phyloP scores from a whole-genome alignment of 1,140 invertebrate species.

The Heterodera schachtii region DNA sequence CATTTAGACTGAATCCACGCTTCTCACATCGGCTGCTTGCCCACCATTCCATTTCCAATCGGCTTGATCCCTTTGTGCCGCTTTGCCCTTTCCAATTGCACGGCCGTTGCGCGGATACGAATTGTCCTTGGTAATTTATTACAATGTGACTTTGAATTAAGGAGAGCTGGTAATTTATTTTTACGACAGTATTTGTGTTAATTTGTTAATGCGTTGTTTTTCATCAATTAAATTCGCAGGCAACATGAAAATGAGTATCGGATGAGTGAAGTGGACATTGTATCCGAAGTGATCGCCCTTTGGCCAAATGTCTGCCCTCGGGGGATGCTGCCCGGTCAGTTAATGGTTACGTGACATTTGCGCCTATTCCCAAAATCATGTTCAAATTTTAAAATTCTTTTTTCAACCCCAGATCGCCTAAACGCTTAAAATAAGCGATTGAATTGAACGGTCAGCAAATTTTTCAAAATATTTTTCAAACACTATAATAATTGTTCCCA shows the following conservation, averaged over 20 bases:
- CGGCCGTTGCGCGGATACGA: conserved; percentile 6
- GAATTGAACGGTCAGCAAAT: too few species aligned
- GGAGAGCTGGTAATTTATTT: too few species aligned
- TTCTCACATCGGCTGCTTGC: neutral
- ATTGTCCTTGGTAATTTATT: neutral
- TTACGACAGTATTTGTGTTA: too few species aligned
- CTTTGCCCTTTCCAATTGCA: conserved; percentile 4
- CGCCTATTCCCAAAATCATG: too few species aligned
- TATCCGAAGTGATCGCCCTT: neutral
- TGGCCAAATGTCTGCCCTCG: neutral
- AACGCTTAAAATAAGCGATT: too few species aligned
- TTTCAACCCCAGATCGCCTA: too few species aligned
- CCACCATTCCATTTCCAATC: neutral
- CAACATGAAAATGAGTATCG: conserved; percentile 11
- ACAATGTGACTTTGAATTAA: too few species aligned
- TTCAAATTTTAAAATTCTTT: too few species aligned
- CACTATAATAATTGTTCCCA: too few species aligned
- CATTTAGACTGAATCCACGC: neutral
- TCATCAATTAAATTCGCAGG: neutral
- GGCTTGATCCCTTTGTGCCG: conserved; percentile 4
- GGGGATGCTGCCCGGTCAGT: neutral
- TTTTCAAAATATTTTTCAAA: neutral
- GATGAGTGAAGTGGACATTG: conserved; percentile 2
- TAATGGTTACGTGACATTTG: neutral
- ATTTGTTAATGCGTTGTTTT: too few species aligned